These are phyloP conservation scores for Pollenia griseotomentosa DNA, from an alignment of 2,888 invertebrate genomes.

Conservation along the genomic window DNA sequence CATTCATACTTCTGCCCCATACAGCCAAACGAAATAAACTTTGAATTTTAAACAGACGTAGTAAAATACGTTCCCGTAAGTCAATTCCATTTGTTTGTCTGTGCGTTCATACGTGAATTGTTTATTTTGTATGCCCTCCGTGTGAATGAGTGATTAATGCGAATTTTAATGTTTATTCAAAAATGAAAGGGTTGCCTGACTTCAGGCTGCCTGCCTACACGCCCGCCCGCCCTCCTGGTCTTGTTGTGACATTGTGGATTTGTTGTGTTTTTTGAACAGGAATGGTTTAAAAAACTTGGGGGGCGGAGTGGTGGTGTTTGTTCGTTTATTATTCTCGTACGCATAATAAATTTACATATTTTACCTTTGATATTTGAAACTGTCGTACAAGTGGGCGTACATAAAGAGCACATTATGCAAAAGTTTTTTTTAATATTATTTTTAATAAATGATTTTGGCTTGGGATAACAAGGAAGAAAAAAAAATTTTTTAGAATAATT, in stretches of 20 bases:
- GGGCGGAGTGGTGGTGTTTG: constrained; percentile 26
- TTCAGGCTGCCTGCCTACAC: background rate
- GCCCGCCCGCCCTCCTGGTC: background rate
- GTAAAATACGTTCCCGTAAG: background rate
- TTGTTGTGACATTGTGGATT: constrained; percentile 41
- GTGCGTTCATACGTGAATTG: constrained; percentile 51
- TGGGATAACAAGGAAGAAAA: background rate
- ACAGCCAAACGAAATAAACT: constrained; percentile 11
- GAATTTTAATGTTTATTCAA: constrained; percentile 71
- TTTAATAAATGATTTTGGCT: constrained; percentile 18
- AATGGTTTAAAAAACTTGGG: background rate
- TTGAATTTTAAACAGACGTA: constrained; percentile 40
- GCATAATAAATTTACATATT: constrained; percentile 57
- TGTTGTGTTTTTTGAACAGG: background rate
- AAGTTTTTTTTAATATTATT: background rate
- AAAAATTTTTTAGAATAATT: background rate
- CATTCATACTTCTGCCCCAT: background rate
- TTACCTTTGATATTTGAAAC: constrained; percentile 55
- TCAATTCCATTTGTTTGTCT: background rate
- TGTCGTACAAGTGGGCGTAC: constrained; percentile 47
- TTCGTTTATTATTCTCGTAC: constrained; percentile 47
- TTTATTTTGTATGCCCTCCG: constrained; percentile 66
- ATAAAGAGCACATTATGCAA: constrained; percentile 13
- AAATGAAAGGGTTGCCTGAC: constrained; percentile 53
- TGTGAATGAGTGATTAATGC: constrained; percentile 72